Conservation (phyloP, 2,113 vertebrate genomes). For the Cryptomyrus ogoouensis region DNA sequence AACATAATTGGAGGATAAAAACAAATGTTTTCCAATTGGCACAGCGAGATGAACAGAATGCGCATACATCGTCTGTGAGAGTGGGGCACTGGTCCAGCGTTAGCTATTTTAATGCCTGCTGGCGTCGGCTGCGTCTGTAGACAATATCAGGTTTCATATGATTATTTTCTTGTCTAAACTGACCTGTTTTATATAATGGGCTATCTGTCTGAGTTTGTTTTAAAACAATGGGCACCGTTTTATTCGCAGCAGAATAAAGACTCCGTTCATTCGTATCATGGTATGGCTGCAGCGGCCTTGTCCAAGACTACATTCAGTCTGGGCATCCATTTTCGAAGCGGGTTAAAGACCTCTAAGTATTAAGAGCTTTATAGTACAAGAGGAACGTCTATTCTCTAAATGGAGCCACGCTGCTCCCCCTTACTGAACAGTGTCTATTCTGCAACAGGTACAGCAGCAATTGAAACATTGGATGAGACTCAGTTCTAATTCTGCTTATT, state of each 20-base stretch:
- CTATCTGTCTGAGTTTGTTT: not conserved
- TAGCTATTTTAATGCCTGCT: conserved; percentile 3
- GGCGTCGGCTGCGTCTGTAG: not conserved
- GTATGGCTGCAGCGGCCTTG: not conserved
- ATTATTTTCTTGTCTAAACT: not conserved
- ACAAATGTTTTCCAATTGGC: conserved; percentile 9
- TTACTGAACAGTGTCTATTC: not conserved
- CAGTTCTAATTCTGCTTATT: not conserved
- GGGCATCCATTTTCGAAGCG: not conserved
- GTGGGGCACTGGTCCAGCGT: not conserved
- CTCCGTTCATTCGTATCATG: not conserved
- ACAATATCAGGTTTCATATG: not conserved
- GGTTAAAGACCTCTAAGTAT: not conserved
- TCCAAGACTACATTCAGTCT: not conserved
- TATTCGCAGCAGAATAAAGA: not conserved
- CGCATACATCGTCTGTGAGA: not conserved
- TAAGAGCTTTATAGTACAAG: not conserved
- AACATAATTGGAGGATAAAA: not conserved
- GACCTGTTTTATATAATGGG: not conserved
- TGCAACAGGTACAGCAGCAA: not conserved
- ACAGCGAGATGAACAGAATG: not conserved
- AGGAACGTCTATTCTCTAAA: not conserved
- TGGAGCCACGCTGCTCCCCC: not conserved
- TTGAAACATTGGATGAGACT: not conserved
- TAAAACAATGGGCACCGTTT: not conserved